Percentiles rank a stretch among this genome's conserved stretches.
Conservation (phyloP, 2,888 invertebrate genomes). For the Cataglyphis albicans region DNA sequence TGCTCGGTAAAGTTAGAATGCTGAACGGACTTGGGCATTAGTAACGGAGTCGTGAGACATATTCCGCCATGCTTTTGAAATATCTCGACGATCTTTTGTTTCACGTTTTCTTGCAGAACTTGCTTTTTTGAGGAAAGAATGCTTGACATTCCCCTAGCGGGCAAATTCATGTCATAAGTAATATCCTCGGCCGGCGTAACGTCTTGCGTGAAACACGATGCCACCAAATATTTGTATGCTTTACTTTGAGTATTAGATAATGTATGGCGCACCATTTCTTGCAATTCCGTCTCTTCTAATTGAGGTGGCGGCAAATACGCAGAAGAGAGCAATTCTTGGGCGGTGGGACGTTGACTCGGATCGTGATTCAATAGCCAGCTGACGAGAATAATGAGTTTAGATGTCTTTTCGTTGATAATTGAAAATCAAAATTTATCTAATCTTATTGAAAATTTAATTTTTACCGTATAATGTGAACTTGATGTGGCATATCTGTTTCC, state of each 20-base stretch:
- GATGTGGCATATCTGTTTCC: conserved; percentile 87
- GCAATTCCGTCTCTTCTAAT: conserved; percentile 94
- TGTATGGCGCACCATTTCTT: conserved; percentile 93
- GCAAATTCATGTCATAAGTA: conserved; percentile 91
- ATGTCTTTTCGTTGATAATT: conserved; percentile 57
- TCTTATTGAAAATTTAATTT: conserved; percentile 51
- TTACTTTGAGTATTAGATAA: conserved; percentile 93
- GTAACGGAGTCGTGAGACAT: conserved; percentile 92
- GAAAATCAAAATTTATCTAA: neutral
- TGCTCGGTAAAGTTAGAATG: conserved; percentile 88
- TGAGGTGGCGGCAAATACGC: conserved; percentile 94
- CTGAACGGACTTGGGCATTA: conserved; percentile 91
- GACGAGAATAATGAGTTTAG: conserved; percentile 23
- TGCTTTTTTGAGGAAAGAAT: conserved; percentile 73
- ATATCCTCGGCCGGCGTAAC: conserved; percentile 91
- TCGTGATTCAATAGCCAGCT: conserved; percentile 95
- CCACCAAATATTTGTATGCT: conserved; percentile 91
- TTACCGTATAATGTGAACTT: conserved; percentile 89
- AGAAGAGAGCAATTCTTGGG: conserved; percentile 93
- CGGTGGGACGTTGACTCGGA: conserved; percentile 93
- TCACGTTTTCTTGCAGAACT: conserved; percentile 81
- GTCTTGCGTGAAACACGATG: conserved; percentile 88
- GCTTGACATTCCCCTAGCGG: conserved; percentile 78
- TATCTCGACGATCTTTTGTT: conserved; percentile 87
- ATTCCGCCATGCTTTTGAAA: conserved; percentile 93